Evolutionary conservation across 2,888 invertebrate genomes (phyloP).

Genomic region (Esperia sulphurella): DNA sequence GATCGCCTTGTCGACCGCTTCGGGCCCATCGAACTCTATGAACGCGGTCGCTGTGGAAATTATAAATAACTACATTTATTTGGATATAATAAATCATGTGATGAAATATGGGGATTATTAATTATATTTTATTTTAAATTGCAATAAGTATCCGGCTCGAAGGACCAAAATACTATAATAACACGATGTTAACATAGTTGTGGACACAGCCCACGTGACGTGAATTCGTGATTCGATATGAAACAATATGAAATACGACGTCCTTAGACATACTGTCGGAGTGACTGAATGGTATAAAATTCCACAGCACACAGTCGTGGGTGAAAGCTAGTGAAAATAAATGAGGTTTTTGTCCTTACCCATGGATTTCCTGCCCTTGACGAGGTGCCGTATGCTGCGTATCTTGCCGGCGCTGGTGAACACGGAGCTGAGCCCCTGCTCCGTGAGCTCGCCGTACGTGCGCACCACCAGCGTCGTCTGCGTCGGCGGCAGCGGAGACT

Average conservation of each 20-base stretch:
- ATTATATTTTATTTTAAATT: too few relatives aligned
- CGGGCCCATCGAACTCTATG: constrained; percentile 58
- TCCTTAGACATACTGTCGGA: too few relatives aligned
- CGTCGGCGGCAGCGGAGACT: constrained; percentile 37
- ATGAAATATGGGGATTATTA: too few relatives aligned
- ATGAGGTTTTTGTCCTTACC: constrained; percentile 25
- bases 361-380: constrained; percentile 56
- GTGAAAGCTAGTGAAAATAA: background rate
- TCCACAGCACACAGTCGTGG: background rate
- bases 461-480: constrained; percentile 52
- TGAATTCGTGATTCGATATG: too few relatives aligned
- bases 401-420: constrained; percentile 49
- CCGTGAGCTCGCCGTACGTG: constrained; percentile 40
- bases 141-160: background rate
- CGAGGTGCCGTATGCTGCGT: constrained; percentile 42
- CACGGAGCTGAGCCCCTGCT: constrained; percentile 39
- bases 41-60: constrained; percentile 50
- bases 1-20: constrained; percentile 46
- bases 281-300: too few relatives aligned
- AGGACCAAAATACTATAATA: background rate
- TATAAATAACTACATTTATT: too few relatives aligned
- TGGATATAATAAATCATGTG: too few relatives aligned
- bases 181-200: too few relatives aligned
- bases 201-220: too few relatives aligned
- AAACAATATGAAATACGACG: too few relatives aligned